Evolutionary conservation across 2,888 invertebrate species (phyloP).

Genomic region (Dyspetes luteomarginatus): DNA sequence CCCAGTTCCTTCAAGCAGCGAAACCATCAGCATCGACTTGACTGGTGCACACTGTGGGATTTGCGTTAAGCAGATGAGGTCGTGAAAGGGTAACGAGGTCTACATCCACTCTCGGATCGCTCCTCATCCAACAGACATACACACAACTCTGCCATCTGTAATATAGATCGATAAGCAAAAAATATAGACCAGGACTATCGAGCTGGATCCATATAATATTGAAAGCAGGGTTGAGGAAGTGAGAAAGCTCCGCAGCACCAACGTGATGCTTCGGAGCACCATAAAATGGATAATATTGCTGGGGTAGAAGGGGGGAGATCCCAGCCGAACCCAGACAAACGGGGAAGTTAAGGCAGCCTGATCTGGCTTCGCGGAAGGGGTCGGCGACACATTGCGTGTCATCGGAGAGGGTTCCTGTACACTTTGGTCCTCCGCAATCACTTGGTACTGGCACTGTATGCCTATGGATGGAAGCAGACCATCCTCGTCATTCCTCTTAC

Average conservation of each 20-base stretch:
- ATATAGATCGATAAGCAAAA: conserved; percentile 21
- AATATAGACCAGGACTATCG: background rate
- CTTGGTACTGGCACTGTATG: conserved; percentile 37
- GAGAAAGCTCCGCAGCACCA: conserved; percentile 68
- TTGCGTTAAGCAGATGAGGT: background rate
- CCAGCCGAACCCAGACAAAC: conserved; percentile 65
- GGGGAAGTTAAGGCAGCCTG: conserved; percentile 74
- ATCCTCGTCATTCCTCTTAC: conserved; percentile 9
- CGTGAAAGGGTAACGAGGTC: conserved; percentile 6
- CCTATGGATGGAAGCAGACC: conserved; percentile 43
- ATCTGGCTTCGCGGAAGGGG: background rate
- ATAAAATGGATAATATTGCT: conserved; percentile 79
- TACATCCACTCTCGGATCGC: background rate
- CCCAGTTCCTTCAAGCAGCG: background rate
- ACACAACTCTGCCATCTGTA: background rate
- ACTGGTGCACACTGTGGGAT: conserved; percentile 6
- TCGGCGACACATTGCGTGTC: conserved; percentile 37
- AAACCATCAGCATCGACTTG: conserved; percentile 8
- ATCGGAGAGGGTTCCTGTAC: background rate
- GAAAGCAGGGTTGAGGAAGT: background rate
- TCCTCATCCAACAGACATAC: background rate
- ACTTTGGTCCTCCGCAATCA: conserved; percentile 29
- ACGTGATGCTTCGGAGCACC: conserved; percentile 80
- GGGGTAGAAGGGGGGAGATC: conserved; percentile 64
- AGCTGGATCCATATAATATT: background rate